Evolutionary conservation across 2,113 vertebrate species (phyloP).

Genomic region (Chaetura pelagica): DNA sequence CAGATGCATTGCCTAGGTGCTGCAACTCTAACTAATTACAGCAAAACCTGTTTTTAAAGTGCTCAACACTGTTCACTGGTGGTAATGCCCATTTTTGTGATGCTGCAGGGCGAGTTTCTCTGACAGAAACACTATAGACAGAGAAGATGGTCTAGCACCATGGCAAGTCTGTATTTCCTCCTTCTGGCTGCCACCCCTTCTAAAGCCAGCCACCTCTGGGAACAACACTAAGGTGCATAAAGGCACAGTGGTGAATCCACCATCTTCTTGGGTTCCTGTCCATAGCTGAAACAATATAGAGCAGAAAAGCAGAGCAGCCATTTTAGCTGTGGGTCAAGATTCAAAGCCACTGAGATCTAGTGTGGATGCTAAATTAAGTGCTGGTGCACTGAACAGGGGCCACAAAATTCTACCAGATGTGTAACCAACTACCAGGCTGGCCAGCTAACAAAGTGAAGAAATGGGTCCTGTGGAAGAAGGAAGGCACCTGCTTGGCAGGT

Average conservation of each 20-base stretch:
- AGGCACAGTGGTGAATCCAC: neutral
- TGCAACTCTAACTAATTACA: conserved; percentile 13
- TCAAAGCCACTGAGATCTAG: neutral
- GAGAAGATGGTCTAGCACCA: neutral
- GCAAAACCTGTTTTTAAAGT: conserved; percentile 33
- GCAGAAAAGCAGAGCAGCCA: neutral
- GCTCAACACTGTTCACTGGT: neutral
- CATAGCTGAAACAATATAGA: neutral
- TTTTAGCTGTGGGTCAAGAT: neutral
- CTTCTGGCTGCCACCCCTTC: neutral
- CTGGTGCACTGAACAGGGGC: neutral
- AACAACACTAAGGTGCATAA: neutral
- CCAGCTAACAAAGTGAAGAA: neutral
- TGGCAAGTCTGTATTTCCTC: neutral
- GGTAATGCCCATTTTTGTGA: neutral
- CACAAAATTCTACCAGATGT: neutral
- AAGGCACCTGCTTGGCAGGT: neutral
- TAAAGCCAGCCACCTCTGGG: neutral
- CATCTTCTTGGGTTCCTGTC: rapidly evolving
- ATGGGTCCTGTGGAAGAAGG: neutral
- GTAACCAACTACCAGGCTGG: neutral
- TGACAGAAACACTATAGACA: neutral
- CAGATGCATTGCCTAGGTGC: neutral
- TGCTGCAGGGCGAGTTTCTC: neutral
- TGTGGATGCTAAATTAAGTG: neutral